Percentiles rank a stretch among this genome's conserved stretches.
Evolutionary conservation across 2,888 invertebrate species (phyloP).

Genomic region (Hydropsyche betteni): DNA sequence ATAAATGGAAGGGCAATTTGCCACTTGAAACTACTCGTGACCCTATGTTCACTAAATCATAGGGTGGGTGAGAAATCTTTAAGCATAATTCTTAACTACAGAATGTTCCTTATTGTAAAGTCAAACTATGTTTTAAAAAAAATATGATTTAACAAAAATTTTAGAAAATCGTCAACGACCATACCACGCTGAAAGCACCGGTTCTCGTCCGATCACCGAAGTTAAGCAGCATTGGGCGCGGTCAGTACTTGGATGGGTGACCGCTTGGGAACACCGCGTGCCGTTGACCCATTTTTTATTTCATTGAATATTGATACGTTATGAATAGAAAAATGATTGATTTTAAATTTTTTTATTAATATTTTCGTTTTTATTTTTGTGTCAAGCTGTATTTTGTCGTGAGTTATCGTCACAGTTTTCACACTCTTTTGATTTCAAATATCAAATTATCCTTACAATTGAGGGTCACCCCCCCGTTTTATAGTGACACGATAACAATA

Average conservation of each 20-base stretch:
- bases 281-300: constrained; percentile 36
- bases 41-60: constrained; percentile 22
- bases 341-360: neutral
- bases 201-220: constrained; percentile 50
- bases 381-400: neutral
- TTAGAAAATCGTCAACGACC: constrained; percentile 45
- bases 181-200: constrained; percentile 49
- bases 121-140: too few relatives aligned
- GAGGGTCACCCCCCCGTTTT: constrained; percentile 26
- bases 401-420: constrained; percentile 46
- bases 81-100: neutral
- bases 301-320: neutral
- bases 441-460: constrained; percentile 47
- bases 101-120: too few relatives aligned
- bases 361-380: neutral
- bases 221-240: constrained; percentile 40
- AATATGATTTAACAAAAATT: too few relatives aligned
- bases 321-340: too few relatives aligned
- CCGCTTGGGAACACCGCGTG: constrained; percentile 46
- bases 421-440: constrained; percentile 52
- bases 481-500: constrained; percentile 5
- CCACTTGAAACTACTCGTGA: constrained; percentile 50
- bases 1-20: constrained; percentile 52
- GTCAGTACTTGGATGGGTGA: constrained; percentile 41
- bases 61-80: neutral